These are phyloP conservation scores for Melanostoma scalare DNA, from an alignment of 2,888 invertebrate genomes.

Conservation along the genomic window DNA sequence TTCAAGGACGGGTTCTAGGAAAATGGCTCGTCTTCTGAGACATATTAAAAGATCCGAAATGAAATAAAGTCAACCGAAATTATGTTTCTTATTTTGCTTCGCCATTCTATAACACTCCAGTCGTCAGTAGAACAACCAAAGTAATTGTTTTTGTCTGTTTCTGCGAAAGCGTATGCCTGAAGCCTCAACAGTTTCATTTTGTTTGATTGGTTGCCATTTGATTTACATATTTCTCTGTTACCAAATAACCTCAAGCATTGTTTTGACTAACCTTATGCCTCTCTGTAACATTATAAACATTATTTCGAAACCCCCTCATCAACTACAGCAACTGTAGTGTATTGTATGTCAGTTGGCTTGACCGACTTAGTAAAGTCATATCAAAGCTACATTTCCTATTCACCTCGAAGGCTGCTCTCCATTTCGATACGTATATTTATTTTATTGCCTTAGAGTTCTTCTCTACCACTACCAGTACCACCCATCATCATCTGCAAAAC, in stretches of 20 bases:
- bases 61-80: too few relatives aligned
- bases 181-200: not conserved
- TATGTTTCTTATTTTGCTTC: too few relatives aligned
- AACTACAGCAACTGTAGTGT: conserved; percentile 15
- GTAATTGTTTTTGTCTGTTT: too few relatives aligned
- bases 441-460: conserved; percentile 9
- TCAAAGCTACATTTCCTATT: conserved; percentile 33
- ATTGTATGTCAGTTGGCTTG: conserved; percentile 43
- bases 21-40: too few relatives aligned
- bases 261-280: conserved; percentile 36
- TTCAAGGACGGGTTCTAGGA: too few relatives aligned
- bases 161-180: not conserved
- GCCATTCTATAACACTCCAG: too few relatives aligned
- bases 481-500: conserved; percentile 41
- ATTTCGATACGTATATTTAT: conserved; percentile 39
- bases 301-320: conserved; percentile 29
- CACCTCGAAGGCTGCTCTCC: conserved; percentile 68
- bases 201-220: not conserved
- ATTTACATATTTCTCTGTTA: conserved; percentile 10
- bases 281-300: conserved; percentile 25
- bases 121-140: too few relatives aligned
- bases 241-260: conserved; percentile 26
- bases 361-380: conserved; percentile 42
- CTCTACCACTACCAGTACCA: conserved; percentile 11
- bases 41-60: too few relatives aligned